phyloP scores from a whole-genome alignment of 2,888 invertebrate genomes.

The Hermodice carunculata region DNA sequence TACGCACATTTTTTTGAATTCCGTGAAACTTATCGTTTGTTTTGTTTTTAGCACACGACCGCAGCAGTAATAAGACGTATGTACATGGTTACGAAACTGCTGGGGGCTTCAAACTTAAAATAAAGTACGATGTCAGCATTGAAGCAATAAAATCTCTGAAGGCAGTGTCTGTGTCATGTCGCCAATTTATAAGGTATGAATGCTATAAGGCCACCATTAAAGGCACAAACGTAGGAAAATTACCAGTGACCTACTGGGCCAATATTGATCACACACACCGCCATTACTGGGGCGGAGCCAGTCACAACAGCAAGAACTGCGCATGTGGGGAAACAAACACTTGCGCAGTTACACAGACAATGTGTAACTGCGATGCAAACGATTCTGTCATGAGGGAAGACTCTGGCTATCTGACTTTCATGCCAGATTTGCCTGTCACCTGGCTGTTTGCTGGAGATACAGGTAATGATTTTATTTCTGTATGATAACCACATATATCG shows the following conservation, averaged over 20 bases:
- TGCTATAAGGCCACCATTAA: constrained; percentile 57
- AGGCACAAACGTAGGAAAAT: constrained; percentile 4
- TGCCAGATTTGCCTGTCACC: constrained; percentile 57
- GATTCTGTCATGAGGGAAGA: constrained; percentile 57
- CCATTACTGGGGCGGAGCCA: constrained; percentile 34
- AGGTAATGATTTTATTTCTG: too few relatives aligned
- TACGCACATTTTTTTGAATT: too few relatives aligned
- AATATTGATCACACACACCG: constrained; percentile 25
- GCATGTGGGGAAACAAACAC: constrained; percentile 55
- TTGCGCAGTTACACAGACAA: constrained; percentile 42
- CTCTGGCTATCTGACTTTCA: constrained; percentile 55
- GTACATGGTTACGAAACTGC: too few relatives aligned
- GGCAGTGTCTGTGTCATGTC: constrained; percentile 52
- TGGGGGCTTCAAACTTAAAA: too few relatives aligned
- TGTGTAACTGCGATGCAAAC: constrained; percentile 64
- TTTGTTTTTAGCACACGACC: too few relatives aligned
- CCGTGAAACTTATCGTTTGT: too few relatives aligned
- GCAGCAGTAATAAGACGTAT: too few relatives aligned
- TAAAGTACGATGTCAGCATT: too few relatives aligned
- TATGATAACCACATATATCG: too few relatives aligned
- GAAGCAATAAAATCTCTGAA: too few relatives aligned
- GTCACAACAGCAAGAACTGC: constrained; percentile 40
- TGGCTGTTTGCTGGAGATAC: constrained; percentile 63
- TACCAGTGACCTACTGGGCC: constrained; percentile 27
- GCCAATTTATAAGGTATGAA: constrained; percentile 48